Percentiles rank a stretch among this genome's conserved stretches.
phyloP scores from a whole-genome alignment of 2,888 invertebrate species.

The Callyntrura sp. region DNA sequence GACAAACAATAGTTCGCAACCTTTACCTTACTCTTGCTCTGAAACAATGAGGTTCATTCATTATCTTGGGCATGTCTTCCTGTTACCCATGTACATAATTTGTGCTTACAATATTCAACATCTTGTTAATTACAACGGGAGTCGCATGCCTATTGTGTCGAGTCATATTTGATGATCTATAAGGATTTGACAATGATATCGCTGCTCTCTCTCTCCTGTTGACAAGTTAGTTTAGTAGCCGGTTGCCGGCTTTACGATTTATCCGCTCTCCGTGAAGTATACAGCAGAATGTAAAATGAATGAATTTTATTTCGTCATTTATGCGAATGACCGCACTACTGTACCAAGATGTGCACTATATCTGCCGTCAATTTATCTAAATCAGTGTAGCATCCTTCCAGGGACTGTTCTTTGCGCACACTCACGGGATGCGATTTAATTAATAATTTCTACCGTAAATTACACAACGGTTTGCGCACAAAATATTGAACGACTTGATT shows the following conservation, averaged over 20 bases:
- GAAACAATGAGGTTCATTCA: constrained; percentile 51
- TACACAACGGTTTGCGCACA: neutral
- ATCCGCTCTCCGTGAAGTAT: too few species aligned
- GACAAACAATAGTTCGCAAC: constrained; percentile 6
- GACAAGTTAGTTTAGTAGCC: too few species aligned
- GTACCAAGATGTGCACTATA: too few species aligned
- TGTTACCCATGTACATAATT: constrained; percentile 10
- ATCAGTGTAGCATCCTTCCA: neutral
- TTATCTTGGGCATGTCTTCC: constrained; percentile 44
- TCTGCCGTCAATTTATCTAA: neutral
- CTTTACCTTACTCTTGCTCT: constrained; percentile 13
- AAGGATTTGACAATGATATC: too few species aligned
- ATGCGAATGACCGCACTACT: too few species aligned
- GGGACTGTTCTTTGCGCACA: neutral
- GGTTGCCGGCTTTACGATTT: too few species aligned
- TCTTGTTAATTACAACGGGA: constrained; percentile 19
- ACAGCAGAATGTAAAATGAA: neutral
- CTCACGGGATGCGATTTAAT: neutral
- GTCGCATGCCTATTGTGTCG: too few species aligned
- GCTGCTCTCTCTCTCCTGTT: too few species aligned
- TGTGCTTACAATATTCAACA: neutral
- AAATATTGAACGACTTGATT: constrained; percentile 4
- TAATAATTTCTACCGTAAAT: neutral
- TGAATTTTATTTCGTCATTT: neutral
- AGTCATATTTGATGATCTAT: too few species aligned